Conservation (phyloP, 2,113 vertebrate genomes). For the Terrapene triunguis region DNA sequence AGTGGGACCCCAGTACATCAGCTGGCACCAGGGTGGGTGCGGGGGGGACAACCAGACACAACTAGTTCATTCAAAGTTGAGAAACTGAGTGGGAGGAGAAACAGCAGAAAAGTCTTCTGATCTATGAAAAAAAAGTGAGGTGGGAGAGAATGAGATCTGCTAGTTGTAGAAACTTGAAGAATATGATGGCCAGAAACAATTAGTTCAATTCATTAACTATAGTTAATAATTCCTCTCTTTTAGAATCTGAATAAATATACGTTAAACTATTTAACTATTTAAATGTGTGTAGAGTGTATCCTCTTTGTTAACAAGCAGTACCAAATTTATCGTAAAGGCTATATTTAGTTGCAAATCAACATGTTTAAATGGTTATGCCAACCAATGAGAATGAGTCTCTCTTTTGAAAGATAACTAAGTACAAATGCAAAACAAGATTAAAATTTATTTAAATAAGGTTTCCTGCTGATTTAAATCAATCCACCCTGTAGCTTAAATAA, state of each 20-base stretch:
- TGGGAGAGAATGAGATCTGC: background rate
- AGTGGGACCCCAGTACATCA: too few species aligned
- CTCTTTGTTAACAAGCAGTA: background rate
- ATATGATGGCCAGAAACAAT: background rate
- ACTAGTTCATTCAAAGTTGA: background rate
- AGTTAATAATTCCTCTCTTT: background rate
- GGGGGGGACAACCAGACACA: too few species aligned
- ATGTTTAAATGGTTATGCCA: background rate
- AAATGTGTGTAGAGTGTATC: background rate
- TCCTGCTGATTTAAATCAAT: background rate
- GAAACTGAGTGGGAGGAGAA: accelerated
- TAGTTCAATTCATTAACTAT: background rate
- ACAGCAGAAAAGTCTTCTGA: background rate
- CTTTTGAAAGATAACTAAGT: background rate
- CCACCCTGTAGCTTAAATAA: background rate
- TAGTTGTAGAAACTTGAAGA: accelerated
- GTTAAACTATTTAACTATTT: background rate
- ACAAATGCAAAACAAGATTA: background rate
- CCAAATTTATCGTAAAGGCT: background rate
- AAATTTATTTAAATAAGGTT: background rate
- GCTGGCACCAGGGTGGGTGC: too few species aligned
- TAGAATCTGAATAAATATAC: background rate
- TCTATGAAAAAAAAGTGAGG: background rate
- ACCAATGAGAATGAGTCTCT: background rate
- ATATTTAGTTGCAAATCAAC: background rate